phyloP scores from a whole-genome alignment of 2,797 vertebrate genomes.

The Epinephelus awoara region DNA sequence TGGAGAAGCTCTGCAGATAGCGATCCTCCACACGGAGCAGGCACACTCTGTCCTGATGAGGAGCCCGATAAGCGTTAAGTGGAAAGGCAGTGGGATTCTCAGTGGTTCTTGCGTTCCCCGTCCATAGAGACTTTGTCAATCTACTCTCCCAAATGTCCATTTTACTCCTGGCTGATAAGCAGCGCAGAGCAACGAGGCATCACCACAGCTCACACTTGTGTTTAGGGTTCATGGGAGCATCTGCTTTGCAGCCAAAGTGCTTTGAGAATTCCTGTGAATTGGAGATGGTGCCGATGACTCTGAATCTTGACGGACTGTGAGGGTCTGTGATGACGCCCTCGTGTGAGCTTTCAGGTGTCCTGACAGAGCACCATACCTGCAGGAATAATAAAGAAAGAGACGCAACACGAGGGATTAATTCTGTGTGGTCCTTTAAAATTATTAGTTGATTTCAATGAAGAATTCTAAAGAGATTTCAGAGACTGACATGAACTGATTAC shows the following conservation, averaged over 20 bases:
- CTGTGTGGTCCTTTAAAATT: background rate
- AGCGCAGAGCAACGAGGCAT: slow-evolving; percentile 30
- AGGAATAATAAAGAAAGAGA: background rate
- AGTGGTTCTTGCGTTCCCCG: slow-evolving; percentile 58
- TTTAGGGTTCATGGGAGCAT: slow-evolving; percentile 94
- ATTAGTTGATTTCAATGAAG: background rate
- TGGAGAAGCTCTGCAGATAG: slow-evolving; percentile 27
- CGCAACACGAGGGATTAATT: background rate
- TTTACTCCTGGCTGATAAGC: slow-evolving; percentile 21
- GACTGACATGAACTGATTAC: background rate
- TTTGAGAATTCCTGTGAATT: slow-evolving; percentile 94
- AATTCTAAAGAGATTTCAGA: background rate
- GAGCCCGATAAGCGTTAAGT: slow-evolving; percentile 63
- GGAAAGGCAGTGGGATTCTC: slow-evolving; percentile 52
- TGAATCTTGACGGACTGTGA: slow-evolving; percentile 95
- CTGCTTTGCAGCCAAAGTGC: slow-evolving; percentile 90
- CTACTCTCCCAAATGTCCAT: slow-evolving; percentile 35
- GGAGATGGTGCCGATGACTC: slow-evolving; percentile 95
- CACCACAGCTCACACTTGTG: slow-evolving; percentile 98
- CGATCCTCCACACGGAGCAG: slow-evolving; percentile 54
- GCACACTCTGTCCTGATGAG: slow-evolving; percentile 47
- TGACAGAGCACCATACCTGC: slow-evolving; percentile 97
- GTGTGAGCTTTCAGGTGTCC: slow-evolving; percentile 95
- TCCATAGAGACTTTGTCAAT: slow-evolving; percentile 53
- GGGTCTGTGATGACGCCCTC: slow-evolving; percentile 97